Percentiles rank a stretch among this genome's conserved stretches.
phyloP scores from a whole-genome alignment of 2,113 vertebrate species.

The Chlorodrepanis virens region DNA sequence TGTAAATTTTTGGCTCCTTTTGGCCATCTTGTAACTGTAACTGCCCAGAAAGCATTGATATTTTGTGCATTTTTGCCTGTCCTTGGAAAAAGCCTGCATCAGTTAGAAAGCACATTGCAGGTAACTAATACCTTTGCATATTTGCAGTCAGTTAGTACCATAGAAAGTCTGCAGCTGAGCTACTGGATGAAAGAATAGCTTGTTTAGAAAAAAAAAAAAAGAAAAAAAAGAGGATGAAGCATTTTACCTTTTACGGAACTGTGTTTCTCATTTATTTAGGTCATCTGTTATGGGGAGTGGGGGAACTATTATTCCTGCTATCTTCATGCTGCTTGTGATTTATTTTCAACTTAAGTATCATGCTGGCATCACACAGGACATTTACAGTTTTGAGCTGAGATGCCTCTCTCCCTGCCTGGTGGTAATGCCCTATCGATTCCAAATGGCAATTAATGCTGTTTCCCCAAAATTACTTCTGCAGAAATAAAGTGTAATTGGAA shows the following conservation, averaged over 20 bases:
- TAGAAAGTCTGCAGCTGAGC: background rate
- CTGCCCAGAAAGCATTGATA: background rate
- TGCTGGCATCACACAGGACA: constrained; percentile 28
- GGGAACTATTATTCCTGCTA: background rate
- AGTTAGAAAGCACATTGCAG: background rate
- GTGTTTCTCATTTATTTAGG: constrained; percentile 19
- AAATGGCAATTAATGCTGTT: constrained; percentile 38
- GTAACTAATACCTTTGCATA: background rate
- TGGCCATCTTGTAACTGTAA: background rate
- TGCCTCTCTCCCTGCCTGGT: background rate
- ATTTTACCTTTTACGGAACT: background rate
- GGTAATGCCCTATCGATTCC: constrained; percentile 51
- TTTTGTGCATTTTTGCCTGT: background rate
- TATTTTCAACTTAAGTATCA: constrained; percentile 10
- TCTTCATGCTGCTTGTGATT: constrained; percentile 29
- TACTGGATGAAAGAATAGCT: background rate
- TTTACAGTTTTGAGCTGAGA: background rate
- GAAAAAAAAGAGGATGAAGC: background rate
- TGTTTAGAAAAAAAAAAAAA: background rate
- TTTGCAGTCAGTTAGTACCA: background rate
- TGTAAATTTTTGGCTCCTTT: background rate
- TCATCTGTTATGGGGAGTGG: background rate
- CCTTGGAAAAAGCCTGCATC: background rate
- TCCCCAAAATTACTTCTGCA: constrained; percentile 39
- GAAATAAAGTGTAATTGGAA: constrained; percentile 54